A percentile compares a stretch with the other conserved stretches of the same genome.
These are phyloP conservation scores for Saccopteryx bilineata DNA, from an alignment of 2,113 vertebrate genomes.

Conservation along the genomic window DNA sequence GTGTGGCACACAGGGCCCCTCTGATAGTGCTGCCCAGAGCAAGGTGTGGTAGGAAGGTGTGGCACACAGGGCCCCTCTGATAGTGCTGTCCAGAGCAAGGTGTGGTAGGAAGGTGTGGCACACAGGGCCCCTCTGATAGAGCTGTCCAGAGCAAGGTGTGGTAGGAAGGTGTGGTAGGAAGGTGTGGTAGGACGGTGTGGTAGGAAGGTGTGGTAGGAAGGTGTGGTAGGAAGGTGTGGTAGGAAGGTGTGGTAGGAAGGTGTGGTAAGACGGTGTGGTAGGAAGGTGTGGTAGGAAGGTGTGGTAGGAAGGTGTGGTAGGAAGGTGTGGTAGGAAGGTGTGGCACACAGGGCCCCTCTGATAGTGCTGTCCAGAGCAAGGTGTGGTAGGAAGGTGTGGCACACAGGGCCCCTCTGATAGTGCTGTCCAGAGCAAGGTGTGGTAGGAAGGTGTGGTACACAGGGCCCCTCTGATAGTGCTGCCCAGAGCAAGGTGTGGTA, in stretches of 20 bases:
- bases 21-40: accelerated
- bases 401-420: background rate
- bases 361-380: accelerated
- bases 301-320: background rate
- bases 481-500: background rate
- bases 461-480: background rate
- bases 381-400: background rate
- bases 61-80: background rate
- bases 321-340: background rate
- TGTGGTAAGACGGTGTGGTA: too few species aligned
- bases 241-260: background rate
- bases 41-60: background rate
- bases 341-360: background rate
- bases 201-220: background rate
- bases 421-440: accelerated
- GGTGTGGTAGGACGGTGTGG: too few species aligned
- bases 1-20: background rate
- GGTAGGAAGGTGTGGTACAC: background rate
- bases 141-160: accelerated
- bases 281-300: accelerated
- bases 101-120: background rate
- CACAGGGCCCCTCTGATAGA: background rate
- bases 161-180: background rate
- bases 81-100: accelerated
- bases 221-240: background rate